Base-by-base conservation (phyloP, 2,888 invertebrate species). In the Mythimna loreyi region DNA sequence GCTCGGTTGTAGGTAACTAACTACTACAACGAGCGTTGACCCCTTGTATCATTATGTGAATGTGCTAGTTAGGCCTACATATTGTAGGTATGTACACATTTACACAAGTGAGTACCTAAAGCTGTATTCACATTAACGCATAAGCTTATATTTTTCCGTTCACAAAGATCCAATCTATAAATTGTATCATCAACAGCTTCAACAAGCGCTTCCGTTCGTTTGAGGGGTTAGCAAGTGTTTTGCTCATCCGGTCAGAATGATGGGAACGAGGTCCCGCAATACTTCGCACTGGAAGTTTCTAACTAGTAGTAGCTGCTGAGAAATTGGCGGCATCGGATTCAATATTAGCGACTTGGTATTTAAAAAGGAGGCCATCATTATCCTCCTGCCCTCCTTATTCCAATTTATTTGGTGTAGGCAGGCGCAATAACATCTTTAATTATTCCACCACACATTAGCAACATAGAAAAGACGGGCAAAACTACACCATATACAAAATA, bases 11-110 rank as follows among this genome's bases (percentile, higher is more conserved):
- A 60, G 25, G 36, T 50, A 47, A 43, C 9, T 49, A 61, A 53
- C 49, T 69, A 71, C 70, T 58, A 63, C 40, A 64, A 63, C 64
- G 66, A 58, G 59, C 75, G 58, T 71, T 80, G 77, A 78, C 77
- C 70, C 55, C 66, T 70, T 74, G 76, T 69, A 50, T 65, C 58
- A 66, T 66, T 64, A 70, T 55, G 49, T 59, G 59, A 40, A 59
- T 56, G 64, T 57, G 36, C 50, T 40, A 68, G 75, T 58, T 67
- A 55, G 55, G 58, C 58, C 57, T 49, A 62, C 28, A 59, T 49
- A 66, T 67, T 58, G 57, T 53, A 25, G 21, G 47, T 52, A 52
- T 9, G 23, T 30, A 62, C 21, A 62, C 28, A 57, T 57, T 75
- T 67, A 50, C 55, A 59, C 43, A 68, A 52, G 33, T 28, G 28